Conservation (phyloP, 2,888 invertebrate species). For the Oscheius onirici region DNA sequence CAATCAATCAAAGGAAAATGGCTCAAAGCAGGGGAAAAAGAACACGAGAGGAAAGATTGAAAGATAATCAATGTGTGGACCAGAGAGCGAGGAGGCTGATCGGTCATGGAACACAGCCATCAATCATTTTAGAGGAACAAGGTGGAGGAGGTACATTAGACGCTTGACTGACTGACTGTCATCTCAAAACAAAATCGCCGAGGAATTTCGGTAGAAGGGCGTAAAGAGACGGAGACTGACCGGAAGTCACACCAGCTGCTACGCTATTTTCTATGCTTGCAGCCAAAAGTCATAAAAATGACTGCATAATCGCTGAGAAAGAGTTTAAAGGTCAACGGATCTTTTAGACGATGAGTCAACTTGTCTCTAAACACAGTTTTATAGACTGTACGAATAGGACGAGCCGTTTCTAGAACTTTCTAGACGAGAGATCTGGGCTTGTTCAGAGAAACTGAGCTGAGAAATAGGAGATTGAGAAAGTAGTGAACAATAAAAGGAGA, state of each 20-base stretch:
- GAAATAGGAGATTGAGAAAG: too few species aligned
- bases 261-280: too few species aligned
- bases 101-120: neutral
- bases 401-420: too few species aligned
- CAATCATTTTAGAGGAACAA: neutral
- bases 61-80: neutral
- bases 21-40: neutral
- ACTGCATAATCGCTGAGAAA: too few species aligned
- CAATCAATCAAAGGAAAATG: conserved; percentile 4
- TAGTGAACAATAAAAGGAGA: too few species aligned
- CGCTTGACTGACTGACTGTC: conserved; percentile 15
- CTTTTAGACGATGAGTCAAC: too few species aligned
- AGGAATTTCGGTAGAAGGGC: conserved; percentile 4
- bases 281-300: too few species aligned
- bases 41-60: neutral
- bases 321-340: too few species aligned
- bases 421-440: too few species aligned
- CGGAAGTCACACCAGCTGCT: conserved; percentile 14
- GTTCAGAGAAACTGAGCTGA: too few species aligned
- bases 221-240: neutral
- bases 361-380: too few species aligned
- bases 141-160: conserved; percentile 14
- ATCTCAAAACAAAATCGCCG: conserved; percentile 18
- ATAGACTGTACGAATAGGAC: too few species aligned
- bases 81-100: conserved; percentile 4